These are phyloP conservation scores for Tachina grossa DNA, from an alignment of 2,888 invertebrate species.

Conservation along the genomic window DNA sequence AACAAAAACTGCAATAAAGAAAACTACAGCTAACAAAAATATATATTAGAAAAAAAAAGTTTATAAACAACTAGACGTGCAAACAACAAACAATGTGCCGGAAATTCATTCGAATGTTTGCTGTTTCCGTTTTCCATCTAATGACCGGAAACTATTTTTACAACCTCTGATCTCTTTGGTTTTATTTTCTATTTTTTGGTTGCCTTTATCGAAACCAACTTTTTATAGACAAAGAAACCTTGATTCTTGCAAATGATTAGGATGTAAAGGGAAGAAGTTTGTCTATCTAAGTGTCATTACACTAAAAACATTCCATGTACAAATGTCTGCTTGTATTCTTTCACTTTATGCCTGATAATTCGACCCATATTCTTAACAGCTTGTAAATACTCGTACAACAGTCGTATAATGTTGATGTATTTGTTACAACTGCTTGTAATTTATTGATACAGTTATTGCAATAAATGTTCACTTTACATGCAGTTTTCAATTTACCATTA, in stretches of 20 bases:
- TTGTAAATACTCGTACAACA: conserved; percentile 42
- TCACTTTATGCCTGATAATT: conserved; percentile 7
- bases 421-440: conserved; percentile 57
- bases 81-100: conserved; percentile 75
- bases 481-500: conserved; percentile 57
- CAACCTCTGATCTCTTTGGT: conserved; percentile 73
- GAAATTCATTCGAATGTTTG: conserved; percentile 82
- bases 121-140: conserved; percentile 82
- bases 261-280: conserved; percentile 17
- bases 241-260: conserved; percentile 41
- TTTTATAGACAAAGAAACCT: conserved; percentile 48
- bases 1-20: conserved; percentile 67
- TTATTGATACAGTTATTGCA: conserved; percentile 59
- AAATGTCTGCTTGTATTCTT: conserved; percentile 42
- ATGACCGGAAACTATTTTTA: conserved; percentile 79
- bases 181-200: conserved; percentile 58
- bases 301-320: conserved; percentile 65
- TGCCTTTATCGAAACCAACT: conserved; percentile 8
- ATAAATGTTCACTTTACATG: conserved; percentile 69
- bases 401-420: conserved; percentile 59
- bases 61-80: conserved; percentile 64
- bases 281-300: conserved; percentile 67
- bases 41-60: conserved; percentile 9
- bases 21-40: conserved; percentile 39
- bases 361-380: conserved; percentile 56